A percentile compares a stretch with the other conserved stretches of the same genome.
Evolutionary conservation across 2,797 vertebrate species (phyloP).

Genomic region (Gallinago stenura): DNA sequence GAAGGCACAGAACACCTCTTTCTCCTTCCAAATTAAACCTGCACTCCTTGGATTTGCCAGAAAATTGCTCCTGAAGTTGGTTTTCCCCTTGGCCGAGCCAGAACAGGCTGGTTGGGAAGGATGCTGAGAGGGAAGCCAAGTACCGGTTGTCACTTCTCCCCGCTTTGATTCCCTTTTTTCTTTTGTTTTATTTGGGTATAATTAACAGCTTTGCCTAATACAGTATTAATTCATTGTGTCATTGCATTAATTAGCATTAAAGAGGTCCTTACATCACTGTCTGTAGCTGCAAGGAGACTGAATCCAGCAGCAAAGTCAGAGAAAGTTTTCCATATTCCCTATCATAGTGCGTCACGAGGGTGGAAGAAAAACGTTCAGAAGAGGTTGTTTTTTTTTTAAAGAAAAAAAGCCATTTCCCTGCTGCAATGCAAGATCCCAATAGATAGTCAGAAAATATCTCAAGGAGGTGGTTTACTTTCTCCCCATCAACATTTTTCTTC

Average conservation of each 20-base stretch:
- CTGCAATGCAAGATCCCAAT: background rate
- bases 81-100: background rate
- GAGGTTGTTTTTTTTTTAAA: background rate
- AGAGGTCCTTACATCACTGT: slow-evolving; percentile 70
- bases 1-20: background rate
- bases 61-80: background rate
- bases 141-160: background rate
- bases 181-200: slow-evolving; percentile 68
- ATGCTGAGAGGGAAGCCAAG: background rate
- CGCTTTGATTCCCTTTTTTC: background rate
- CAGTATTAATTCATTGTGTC: slow-evolving; percentile 74
- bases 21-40: background rate
- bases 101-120: background rate
- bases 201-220: slow-evolving; percentile 73
- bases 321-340: background rate
- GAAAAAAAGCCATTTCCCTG: background rate
- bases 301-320: slow-evolving; percentile 40
- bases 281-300: background rate
- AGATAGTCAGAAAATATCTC: background rate
- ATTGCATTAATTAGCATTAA: slow-evolving; percentile 79
- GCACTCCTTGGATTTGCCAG: background rate
- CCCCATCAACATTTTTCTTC: background rate
- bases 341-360: rapidly evolving
- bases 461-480: background rate
- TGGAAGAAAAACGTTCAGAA: rapidly evolving